Evolutionary conservation across 2,113 vertebrate genomes (phyloP), one percentile per base, ranked within the genome.

Genomic region (Riparia riparia): DNA sequence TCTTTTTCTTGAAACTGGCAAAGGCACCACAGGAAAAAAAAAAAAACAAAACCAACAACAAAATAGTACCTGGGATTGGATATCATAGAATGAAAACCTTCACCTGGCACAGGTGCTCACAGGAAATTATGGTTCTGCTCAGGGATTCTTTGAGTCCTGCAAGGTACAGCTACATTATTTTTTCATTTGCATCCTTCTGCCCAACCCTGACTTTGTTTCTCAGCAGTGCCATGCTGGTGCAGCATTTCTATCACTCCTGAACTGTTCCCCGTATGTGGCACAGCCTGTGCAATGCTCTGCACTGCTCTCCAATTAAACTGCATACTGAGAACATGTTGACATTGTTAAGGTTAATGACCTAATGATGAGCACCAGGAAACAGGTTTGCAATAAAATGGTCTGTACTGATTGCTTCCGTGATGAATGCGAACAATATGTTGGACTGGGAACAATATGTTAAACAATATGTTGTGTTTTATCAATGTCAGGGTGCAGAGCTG

Each of bases 331-430:
- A 86, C 96, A 96, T 95, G 96, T 89, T 96, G 96, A 96, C 96
- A 96, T 97, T 97, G 96, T 97, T 97, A 96, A 96, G 96, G 96
- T 97, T 97, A 97, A 97, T 95, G 96, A 97, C 96, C 96, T 97
- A 94, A 95, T 96, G 95, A 97, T 92, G 95, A 96, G 96, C 87
- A 96, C 93, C 93, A 96, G 93, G 95, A 95, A 97, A 86, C 95
- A 96, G 95, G 95, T 97, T 96, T 96, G 93, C 92, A 97, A 95
- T 96, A 95, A 97, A 97, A 96, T 92, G 88, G 17, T 96, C 92
- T 89, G 88, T 82, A 45, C 88, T 96, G 93, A 96, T 96, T 95
- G 96, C 93, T 90, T 78, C 93, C 88, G 70, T 96, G 96, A 97
- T 96, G 96, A 95, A 97, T 97, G 96, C 1, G 80, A 97, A 96